Evolutionary conservation across 2,113 vertebrate genomes (phyloP), one percentile per base, ranked within the genome.

Genomic region (Eulacestoma nigropectus): DNA sequence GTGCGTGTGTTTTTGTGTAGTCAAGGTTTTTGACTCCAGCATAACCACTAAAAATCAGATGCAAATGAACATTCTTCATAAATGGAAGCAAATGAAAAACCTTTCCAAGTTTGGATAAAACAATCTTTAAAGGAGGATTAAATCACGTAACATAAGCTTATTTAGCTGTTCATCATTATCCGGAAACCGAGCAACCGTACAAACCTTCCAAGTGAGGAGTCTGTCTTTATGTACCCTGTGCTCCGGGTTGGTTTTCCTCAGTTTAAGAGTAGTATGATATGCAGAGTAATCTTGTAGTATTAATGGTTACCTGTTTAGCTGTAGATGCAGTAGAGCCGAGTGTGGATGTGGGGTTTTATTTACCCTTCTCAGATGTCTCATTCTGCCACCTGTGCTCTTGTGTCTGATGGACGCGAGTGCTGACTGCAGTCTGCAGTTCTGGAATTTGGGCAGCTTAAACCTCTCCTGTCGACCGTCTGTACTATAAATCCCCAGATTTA

Each of bases 1-100:
- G 20, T 16, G 21, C 5, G 0, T 0, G 1, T 29, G 26, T 26
- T 59, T 35, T 64, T 35, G 22, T 23, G 9, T 35, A 44, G 13
- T 32, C 21, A 20, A 27, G 42, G 18, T 10, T 85, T 94, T 78
- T 64, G 23, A 14, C 39, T 73, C 41, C 20, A 4, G 4, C 8
- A 2, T 21, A 55, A 74, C 17, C 13, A 4, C 26, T 42, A 23
- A 75, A 65, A 74, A 70, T 56, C 35, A 70, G 59, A 37, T 75
- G 62, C 44, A 82, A 59, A 42, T 53, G 22, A 72, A 15, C 2
- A 1, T 50, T 63, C 44, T 73, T 90, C 67, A 11, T 47, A 57
- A 81, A 65, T 44, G 37, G 39, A 56, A 32, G 29, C 5, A 4
- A 72, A 47, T 16, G 44, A 63, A 55, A 39, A 64, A 27, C 13